phyloP scores from a whole-genome alignment of 2,888 invertebrate species.

The Diaprepes abbreviatus region DNA sequence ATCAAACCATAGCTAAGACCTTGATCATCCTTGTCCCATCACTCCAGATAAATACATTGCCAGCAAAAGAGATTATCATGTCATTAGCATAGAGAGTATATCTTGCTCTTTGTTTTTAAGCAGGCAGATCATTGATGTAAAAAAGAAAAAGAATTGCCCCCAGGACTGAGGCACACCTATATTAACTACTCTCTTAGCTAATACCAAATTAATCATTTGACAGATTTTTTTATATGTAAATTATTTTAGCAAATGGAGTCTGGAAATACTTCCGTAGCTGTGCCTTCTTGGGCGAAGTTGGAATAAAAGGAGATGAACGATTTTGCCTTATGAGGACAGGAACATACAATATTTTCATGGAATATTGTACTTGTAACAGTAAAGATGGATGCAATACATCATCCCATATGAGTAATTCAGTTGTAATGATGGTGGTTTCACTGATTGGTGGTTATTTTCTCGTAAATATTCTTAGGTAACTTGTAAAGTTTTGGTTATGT shows the following conservation, averaged over 20 bases:
- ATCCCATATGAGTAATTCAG: slow-evolving; percentile 48
- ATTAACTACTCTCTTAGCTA: too few relatives aligned
- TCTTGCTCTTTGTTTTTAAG: too few relatives aligned
- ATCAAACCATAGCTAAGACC: too few relatives aligned
- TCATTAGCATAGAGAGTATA: too few relatives aligned
- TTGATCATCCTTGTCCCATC: too few relatives aligned
- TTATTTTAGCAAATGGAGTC: slow-evolving; percentile 82
- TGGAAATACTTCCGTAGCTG: slow-evolving; percentile 92
- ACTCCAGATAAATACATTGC: too few relatives aligned
- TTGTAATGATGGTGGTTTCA: slow-evolving; percentile 41
- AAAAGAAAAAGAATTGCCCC: too few relatives aligned
- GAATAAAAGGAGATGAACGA: slow-evolving; percentile 89
- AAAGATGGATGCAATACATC: slow-evolving; percentile 90
- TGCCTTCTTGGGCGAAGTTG: slow-evolving; percentile 91
- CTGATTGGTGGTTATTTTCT: slow-evolving; percentile 32
- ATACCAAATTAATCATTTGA: too few relatives aligned
- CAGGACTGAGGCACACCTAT: too few relatives aligned
- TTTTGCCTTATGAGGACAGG: slow-evolving; percentile 93
- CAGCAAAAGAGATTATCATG: too few relatives aligned
- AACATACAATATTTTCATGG: slow-evolving; percentile 93
- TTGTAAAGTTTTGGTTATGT: background rate
- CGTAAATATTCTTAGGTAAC: slow-evolving; percentile 37
- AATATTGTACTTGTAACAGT: slow-evolving; percentile 93
- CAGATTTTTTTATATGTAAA: too few relatives aligned
- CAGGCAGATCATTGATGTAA: too few relatives aligned